phyloP scores from a whole-genome alignment of 2,797 vertebrate genomes.

The Pteropus rufus region DNA sequence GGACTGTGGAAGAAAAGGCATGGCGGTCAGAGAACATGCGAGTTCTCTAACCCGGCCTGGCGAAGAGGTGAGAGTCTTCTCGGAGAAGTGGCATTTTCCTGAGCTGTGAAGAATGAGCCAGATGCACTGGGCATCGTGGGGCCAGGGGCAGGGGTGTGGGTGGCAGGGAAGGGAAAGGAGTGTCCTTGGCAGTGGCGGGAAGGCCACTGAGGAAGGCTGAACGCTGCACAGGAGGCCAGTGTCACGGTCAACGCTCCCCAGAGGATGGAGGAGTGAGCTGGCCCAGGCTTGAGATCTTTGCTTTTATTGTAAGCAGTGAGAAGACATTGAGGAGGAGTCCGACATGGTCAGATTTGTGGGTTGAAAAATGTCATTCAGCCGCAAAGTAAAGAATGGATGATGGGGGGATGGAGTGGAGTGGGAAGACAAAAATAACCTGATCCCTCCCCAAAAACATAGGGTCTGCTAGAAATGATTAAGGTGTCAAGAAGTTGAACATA shows the following conservation, averaged over 20 bases:
- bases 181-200: background rate
- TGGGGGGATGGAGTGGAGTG: fast-evolving
- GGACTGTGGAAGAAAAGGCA: background rate
- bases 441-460: background rate
- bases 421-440: background rate
- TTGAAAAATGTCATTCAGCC: background rate
- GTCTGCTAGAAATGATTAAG: background rate
- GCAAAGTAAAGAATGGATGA: background rate
- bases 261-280: background rate
- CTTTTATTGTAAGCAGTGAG: background rate
- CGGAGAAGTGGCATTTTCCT: background rate
- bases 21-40: background rate
- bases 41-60: background rate
- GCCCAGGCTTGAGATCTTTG: background rate
- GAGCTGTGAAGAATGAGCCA: background rate
- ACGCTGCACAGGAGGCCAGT: background rate
- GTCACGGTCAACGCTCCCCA: background rate
- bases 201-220: background rate
- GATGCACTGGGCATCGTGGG: background rate
- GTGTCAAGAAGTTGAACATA: background rate
- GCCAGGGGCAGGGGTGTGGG: too few species aligned
- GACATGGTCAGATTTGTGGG: background rate
- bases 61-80: background rate
- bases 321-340: background rate
- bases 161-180: too few species aligned